Conservation (phyloP, 2,113 vertebrate genomes). For the Todiramphus saurophagus region DNA sequence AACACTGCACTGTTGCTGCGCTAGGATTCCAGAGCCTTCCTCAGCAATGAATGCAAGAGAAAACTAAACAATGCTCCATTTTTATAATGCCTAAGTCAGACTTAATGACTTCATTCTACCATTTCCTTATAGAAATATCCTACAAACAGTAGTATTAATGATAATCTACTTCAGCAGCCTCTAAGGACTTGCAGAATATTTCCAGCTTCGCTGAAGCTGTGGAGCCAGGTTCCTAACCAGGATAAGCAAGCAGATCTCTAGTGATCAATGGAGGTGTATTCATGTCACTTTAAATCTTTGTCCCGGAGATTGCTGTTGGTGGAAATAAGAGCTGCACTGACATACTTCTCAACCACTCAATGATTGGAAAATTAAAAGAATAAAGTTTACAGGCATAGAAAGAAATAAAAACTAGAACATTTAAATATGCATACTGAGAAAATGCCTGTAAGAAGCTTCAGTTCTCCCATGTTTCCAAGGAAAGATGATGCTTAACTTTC, state of each 20-base stretch:
- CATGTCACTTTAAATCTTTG: not conserved
- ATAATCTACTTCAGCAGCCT: not conserved
- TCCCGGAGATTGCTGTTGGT: not conserved
- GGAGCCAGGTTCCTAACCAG: not conserved
- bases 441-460: not conserved
- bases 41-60: not conserved
- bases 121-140: not conserved
- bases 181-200: not conserved
- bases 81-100: not conserved
- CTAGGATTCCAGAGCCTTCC: not conserved
- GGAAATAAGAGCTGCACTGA: not conserved
- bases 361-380: not conserved
- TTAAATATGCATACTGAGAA: not conserved
- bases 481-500: not conserved
- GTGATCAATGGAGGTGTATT: not conserved
- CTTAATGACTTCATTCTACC: fast-evolving
- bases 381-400: not conserved
- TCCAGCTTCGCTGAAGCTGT: not conserved
- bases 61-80: not conserved
- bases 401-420: not conserved
- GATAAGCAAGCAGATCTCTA: not conserved
- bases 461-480: not conserved
- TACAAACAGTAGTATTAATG: not conserved
- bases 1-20: not conserved
- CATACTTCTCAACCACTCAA: not conserved